Evolutionary conservation across 2,113 vertebrate species (phyloP).

Genomic region (Malurus elegans): DNA sequence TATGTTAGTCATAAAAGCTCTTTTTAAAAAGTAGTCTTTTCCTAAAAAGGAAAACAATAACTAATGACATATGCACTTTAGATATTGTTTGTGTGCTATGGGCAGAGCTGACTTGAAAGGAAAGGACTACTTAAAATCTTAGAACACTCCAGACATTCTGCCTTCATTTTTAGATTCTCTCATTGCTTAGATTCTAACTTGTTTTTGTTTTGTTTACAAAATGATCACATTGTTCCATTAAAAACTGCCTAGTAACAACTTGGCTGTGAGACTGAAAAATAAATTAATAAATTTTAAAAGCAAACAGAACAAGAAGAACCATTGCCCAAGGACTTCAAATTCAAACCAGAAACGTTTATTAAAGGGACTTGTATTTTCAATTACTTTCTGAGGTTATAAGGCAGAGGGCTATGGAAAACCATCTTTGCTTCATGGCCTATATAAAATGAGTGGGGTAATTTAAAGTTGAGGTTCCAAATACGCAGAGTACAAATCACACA

Average conservation of each 20-base stretch:
- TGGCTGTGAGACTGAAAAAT: neutral
- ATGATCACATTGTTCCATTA: neutral
- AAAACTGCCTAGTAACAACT: constrained; percentile 27
- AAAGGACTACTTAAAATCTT: neutral
- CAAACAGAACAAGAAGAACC: neutral
- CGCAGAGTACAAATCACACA: neutral
- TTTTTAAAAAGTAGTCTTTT: neutral
- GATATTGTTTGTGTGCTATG: neutral
- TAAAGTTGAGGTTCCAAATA: neutral
- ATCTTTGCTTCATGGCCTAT: neutral
- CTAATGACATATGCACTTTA: neutral
- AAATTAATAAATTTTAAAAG: neutral
- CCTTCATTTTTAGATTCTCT: neutral
- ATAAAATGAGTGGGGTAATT: neutral
- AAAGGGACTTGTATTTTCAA: neutral
- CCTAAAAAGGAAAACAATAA: neutral
- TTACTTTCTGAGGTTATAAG: neutral
- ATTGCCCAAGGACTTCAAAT: neutral
- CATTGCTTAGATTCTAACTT: neutral
- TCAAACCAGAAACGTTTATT: neutral
- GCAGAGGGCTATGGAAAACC: neutral
- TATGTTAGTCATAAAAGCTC: neutral
- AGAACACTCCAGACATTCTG: neutral
- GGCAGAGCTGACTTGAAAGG: neutral
- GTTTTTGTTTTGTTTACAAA: neutral